These are phyloP conservation scores for Pangasianodon hypophthalmus DNA, from an alignment of 2,113 vertebrate genomes.

Conservation along the genomic window DNA sequence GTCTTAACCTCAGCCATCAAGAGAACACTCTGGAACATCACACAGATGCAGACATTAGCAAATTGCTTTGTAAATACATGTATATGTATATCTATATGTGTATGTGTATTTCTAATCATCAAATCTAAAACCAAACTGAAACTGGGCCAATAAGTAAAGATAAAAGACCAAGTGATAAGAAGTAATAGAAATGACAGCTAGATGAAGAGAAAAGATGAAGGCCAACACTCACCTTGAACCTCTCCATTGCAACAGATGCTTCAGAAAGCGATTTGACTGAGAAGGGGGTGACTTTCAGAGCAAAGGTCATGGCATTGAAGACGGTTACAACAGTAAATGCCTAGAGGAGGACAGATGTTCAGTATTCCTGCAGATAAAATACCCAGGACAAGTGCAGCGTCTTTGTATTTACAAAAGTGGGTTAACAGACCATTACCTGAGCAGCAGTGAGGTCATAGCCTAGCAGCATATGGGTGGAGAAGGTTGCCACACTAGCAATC, in stretches of 20 bases:
- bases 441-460: constrained; percentile 89
- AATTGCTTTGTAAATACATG: neutral
- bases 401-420: neutral
- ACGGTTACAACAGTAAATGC: constrained; percentile 95
- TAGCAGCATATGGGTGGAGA: constrained; percentile 89
- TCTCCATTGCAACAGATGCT: constrained; percentile 85
- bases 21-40: constrained; percentile 89
- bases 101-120: neutral
- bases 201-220: neutral
- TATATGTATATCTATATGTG: neutral
- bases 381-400: neutral
- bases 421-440: constrained; percentile 73
- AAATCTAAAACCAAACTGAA: neutral
- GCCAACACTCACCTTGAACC: constrained; percentile 84
- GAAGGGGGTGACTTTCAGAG: constrained; percentile 91
- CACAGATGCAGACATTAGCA: constrained; percentile 71
- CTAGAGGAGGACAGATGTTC: constrained; percentile 64
- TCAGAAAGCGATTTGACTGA: constrained; percentile 93
- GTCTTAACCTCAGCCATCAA: constrained; percentile 91
- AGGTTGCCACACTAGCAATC: constrained; percentile 90
- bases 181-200: neutral
- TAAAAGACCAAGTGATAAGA: neutral
- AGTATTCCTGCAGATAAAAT: neutral
- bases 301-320: constrained; percentile 96
- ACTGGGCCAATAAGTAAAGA: neutral